phyloP scores from a whole-genome alignment of 2,888 invertebrate genomes.

The Pelosia muscerda region DNA sequence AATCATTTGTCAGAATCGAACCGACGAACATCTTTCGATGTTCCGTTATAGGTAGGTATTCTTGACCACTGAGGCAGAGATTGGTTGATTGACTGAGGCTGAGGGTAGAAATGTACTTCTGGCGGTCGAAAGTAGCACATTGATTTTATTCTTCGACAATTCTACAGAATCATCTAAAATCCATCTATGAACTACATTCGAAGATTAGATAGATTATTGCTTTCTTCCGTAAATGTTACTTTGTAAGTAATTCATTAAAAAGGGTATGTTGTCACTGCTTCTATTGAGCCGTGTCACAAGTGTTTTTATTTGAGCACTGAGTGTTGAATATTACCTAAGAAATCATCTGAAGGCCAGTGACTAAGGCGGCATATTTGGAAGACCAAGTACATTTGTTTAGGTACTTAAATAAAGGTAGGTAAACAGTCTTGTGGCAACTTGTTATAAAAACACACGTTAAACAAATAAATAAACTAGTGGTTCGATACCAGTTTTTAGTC shows the following conservation, averaged over 20 bases:
- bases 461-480: too few relatives aligned
- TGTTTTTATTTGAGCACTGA: conserved; percentile 3
- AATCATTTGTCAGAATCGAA: background rate
- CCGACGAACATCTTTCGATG: background rate
- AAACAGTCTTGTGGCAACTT: too few relatives aligned
- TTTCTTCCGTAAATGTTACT: background rate
- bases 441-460: too few relatives aligned
- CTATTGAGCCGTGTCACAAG: conserved; percentile 15
- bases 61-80: background rate
- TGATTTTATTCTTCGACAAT: too few relatives aligned
- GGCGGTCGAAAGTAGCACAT: too few relatives aligned
- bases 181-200: background rate
- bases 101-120: background rate
- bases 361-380: background rate
- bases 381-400: too few relatives aligned
- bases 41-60: too few relatives aligned
- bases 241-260: background rate
- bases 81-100: too few relatives aligned
- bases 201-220: background rate
- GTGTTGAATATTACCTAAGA: conserved; percentile 10
- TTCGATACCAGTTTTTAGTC: too few relatives aligned
- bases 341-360: background rate
- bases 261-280: conserved; percentile 9
- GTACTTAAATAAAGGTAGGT: too few relatives aligned
- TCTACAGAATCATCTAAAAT: too few relatives aligned